Conservation (phyloP, 2,888 invertebrate genomes). For the Leistus spinibarbis region DNA sequence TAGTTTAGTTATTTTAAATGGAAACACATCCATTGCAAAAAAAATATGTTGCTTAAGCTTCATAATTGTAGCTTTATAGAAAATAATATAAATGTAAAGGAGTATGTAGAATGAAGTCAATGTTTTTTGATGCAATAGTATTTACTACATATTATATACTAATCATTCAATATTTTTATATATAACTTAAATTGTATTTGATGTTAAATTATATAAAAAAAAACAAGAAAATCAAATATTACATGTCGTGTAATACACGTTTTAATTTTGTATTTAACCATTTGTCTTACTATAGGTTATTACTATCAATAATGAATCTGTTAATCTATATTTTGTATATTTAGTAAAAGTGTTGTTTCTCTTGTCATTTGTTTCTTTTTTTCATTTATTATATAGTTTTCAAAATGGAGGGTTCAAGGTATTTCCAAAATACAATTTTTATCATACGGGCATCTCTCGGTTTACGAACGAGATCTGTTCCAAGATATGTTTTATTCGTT, state of each 20-base stretch:
- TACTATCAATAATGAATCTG: not conserved
- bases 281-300: not conserved
- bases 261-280: constrained; percentile 17
- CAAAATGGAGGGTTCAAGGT: too few species aligned
- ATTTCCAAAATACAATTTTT: too few species aligned
- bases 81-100: constrained; percentile 20
- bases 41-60: constrained; percentile 19
- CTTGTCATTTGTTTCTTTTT: not conserved
- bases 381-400: too few species aligned
- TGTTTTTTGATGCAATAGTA: constrained; percentile 40
- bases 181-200: constrained; percentile 39
- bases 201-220: constrained; percentile 31
- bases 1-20: constrained; percentile 22
- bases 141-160: constrained; percentile 32
- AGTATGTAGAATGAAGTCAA: constrained; percentile 35
- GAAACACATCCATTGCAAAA: not conserved
- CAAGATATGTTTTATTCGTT: too few species aligned
- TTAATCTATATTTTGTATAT: not conserved
- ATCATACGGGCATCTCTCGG: too few species aligned
- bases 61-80: constrained; percentile 34
- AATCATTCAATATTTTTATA: constrained; percentile 40
- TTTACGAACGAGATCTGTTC: too few species aligned
- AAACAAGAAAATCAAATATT: constrained; percentile 18
- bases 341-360: not conserved
- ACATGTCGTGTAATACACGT: constrained; percentile 31